Conservation (phyloP, 2,888 invertebrate genomes). For the Chrysolina oricalcia region DNA sequence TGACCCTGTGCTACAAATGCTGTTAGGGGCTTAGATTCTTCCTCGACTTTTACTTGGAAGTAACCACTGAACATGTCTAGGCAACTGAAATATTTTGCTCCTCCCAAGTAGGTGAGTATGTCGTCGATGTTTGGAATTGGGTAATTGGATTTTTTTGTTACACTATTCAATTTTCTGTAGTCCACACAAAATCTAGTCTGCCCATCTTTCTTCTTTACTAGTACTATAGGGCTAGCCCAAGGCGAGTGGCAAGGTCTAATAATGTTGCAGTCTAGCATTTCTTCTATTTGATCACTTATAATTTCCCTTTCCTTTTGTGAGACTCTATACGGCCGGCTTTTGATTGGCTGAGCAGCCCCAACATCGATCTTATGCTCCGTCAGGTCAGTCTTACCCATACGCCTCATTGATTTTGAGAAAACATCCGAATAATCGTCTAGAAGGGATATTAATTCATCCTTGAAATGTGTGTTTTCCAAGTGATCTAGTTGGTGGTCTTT, state of each 20-base stretch:
- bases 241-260: slow-evolving; percentile 45
- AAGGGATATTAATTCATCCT: not conserved
- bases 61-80: slow-evolving; percentile 56
- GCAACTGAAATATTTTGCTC: slow-evolving; percentile 50
- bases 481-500: slow-evolving; percentile 25
- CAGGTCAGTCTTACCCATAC: slow-evolving; percentile 47
- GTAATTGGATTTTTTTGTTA: slow-evolving; percentile 51
- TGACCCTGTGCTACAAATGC: slow-evolving; percentile 52
- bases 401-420: slow-evolving; percentile 42
- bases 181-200: slow-evolving; percentile 48
- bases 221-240: slow-evolving; percentile 43
- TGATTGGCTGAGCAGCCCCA: slow-evolving; percentile 44
- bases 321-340: slow-evolving; percentile 46
- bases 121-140: slow-evolving; percentile 56
- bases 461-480: slow-evolving; percentile 11
- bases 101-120: slow-evolving; percentile 49
- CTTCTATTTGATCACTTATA: slow-evolving; percentile 47
- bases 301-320: slow-evolving; percentile 49
- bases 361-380: slow-evolving; percentile 49
- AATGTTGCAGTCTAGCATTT: slow-evolving; percentile 46
- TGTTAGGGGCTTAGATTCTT: slow-evolving; percentile 49
- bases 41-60: slow-evolving; percentile 50
- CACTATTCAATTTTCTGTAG: slow-evolving; percentile 48
- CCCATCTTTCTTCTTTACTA: slow-evolving; percentile 49
- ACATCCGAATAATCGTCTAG: slow-evolving; percentile 33